A percentile compares a stretch with the other conserved stretches of the same genome.
Evolutionary conservation across 2,113 vertebrate species (phyloP).

Genomic region (Cryptomyrus ogoouensis): DNA sequence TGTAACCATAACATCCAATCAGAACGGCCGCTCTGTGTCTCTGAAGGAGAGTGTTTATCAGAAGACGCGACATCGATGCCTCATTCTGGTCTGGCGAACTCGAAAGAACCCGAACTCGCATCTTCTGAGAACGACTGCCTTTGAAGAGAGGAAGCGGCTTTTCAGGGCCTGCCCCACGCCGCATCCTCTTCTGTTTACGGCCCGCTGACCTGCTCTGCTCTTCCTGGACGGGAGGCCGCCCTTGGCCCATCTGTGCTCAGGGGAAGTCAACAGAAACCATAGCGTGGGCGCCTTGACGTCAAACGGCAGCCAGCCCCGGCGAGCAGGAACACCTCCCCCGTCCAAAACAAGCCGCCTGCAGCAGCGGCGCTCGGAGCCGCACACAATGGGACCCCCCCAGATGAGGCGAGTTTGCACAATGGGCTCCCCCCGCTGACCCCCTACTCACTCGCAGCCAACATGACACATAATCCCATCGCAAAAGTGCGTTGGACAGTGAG

Average conservation of each 20-base stretch:
- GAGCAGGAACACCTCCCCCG: conserved; percentile 59
- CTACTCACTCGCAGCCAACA: neutral
- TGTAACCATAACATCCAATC: neutral
- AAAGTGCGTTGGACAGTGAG: neutral
- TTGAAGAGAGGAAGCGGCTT: neutral
- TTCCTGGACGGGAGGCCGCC: conserved; percentile 62
- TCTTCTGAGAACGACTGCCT: neutral
- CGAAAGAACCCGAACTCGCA: neutral
- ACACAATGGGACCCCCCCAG: neutral
- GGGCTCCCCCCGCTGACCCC: neutral
- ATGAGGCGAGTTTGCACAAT: neutral
- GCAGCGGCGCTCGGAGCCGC: neutral
- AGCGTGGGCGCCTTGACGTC: conserved; percentile 63
- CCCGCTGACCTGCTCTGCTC: conserved; percentile 52
- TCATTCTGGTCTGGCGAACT: neutral
- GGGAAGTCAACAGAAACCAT: conserved; percentile 72
- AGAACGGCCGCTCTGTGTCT: neutral
- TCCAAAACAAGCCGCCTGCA: neutral
- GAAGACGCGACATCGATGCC: neutral
- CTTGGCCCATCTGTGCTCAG: conserved; percentile 61
- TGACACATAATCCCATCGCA: neutral
- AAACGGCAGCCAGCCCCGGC: conserved; percentile 49
- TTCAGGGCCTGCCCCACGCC: neutral
- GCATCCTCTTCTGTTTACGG: neutral
- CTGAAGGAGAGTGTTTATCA: neutral